Evolutionary conservation across 1,140 invertebrate species (phyloP).

Genomic region (Limonius californicus): DNA sequence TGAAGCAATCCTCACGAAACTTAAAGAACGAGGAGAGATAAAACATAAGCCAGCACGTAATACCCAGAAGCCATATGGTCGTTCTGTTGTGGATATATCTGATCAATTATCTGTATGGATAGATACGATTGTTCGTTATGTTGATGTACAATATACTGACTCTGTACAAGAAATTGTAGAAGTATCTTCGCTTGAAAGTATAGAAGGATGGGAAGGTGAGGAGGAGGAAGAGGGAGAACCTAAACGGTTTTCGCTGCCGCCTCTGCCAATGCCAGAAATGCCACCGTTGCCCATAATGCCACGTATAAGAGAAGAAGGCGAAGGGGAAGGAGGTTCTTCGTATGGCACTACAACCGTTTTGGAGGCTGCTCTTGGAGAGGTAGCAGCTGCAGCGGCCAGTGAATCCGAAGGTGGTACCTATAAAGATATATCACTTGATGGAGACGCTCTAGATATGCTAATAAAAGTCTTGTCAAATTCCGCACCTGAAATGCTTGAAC

Average conservation of each 20-base stretch:
- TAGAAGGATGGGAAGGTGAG: slow-evolving; percentile 11
- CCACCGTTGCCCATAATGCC: neutral
- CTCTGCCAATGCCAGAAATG: neutral
- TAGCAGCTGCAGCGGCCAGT: neutral
- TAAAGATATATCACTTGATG: neutral
- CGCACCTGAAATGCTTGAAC: neutral
- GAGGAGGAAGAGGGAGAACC: slow-evolving; percentile 13
- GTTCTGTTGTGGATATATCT: slow-evolving; percentile 29
- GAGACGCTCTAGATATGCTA: neutral
- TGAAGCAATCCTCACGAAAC: slow-evolving; percentile 28
- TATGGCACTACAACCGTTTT: neutral
- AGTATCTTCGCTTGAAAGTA: slow-evolving; percentile 24
- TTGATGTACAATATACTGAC: slow-evolving; percentile 32
- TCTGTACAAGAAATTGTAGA: slow-evolving; percentile 25
- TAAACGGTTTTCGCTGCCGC: slow-evolving; percentile 8
- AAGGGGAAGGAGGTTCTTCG: neutral
- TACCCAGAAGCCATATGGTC: slow-evolving; percentile 29
- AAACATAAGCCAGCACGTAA: slow-evolving; percentile 28
- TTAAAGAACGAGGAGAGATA: slow-evolving; percentile 19
- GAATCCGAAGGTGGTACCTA: neutral
- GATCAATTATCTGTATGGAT: slow-evolving; percentile 33
- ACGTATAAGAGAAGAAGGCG: neutral
- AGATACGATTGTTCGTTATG: slow-evolving; percentile 32
- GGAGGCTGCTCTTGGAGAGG: neutral
- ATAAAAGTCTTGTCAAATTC: neutral